Evolutionary conservation across 2,888 invertebrate genomes (phyloP), one percentile per base, ranked within the genome.

Genomic region (Platycheirus rosarum): DNA sequence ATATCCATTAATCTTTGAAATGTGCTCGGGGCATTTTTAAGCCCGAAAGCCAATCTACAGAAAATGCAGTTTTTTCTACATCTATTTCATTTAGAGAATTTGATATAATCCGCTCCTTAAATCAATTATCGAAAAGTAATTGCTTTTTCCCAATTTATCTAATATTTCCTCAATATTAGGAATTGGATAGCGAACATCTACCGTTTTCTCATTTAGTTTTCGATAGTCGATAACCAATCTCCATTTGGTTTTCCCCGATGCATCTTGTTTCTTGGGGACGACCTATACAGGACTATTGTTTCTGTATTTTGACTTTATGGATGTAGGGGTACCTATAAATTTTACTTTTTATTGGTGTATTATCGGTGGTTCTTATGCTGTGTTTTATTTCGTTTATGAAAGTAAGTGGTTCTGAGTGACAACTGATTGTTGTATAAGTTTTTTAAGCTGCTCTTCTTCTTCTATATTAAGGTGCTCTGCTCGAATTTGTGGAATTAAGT

Each of bases 1-100:
- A 71, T 66, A 23, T 87, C 84, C 85, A 87, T 86, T n/a, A 85
- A 14, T n/a, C 85, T 20, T 48, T 76, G 62, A 20, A 63, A 69
- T 63, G 23, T 23, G 23, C 23, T 23, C 3, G 23, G 23, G 23
- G 23, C 23, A 23, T 23, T 66, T 20, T 23, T 63, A 9, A 69
- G 14, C 18, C 69, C 63, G 11, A 76, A 69, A 20, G 55, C 62
- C 68, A 13, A 14, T 62, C 53, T 13, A 35, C 40, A 29, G 8
- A 49, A 16, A 35, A 46, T n/a, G 40, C 18, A 20, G 48, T 63
- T 23, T 32, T 16, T 46, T 48, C 40, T 40, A 14, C 23, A 23
- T 23, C 23, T 23, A 6, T n/a, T 13, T 32, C 18, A 6, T 26
- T n/a, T n/a, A n/a, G n/a, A n/a, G n/a, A n/a, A 65, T 65, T 23